Percentiles rank a stretch among this genome's conserved stretches.
Conservation (phyloP, 2,113 vertebrate genomes). For the Vicugna pacos region DNA sequence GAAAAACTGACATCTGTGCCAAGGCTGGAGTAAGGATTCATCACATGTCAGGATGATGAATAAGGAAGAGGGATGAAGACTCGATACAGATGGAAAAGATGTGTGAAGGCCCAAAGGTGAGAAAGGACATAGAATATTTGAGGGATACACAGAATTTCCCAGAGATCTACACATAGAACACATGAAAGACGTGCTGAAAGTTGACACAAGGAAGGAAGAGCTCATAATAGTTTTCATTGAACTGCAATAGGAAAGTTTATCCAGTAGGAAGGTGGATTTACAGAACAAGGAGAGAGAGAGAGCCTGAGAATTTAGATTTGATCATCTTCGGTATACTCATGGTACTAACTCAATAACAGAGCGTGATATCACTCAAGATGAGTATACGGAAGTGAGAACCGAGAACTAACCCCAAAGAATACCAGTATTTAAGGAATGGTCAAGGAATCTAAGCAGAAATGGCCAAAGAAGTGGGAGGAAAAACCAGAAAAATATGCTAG, state of each 20-base stretch:
- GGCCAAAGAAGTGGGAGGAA: not conserved
- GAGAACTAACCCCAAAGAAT: not conserved
- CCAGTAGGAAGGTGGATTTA: not conserved
- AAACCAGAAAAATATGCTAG: not conserved
- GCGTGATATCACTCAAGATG: not conserved
- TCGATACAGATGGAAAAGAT: not conserved
- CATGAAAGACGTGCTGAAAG: not conserved
- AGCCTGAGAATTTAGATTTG: slow-evolving; percentile 14
- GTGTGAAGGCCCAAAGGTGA: not conserved
- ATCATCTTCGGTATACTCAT: not conserved
- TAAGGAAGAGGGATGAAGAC: not conserved
- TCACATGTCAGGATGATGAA: not conserved
- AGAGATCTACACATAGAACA: not conserved
- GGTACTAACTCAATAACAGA: not conserved
- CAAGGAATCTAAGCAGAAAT: not conserved
- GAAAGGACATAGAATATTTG: not conserved
- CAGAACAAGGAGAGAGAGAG: not conserved
- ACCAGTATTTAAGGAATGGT: not conserved
- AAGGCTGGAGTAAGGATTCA: slow-evolving; percentile 4
- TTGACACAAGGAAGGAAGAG: not conserved
- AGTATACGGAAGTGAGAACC: not conserved
- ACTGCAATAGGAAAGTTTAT: not conserved
- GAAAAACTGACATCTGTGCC: not conserved
- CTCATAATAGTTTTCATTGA: not conserved
- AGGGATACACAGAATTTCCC: not conserved